Percentiles rank a stretch among this genome's conserved stretches.
These are phyloP conservation scores for Poecile montanus DNA, from an alignment of 2,797 vertebrate species.

Conservation along the genomic window DNA sequence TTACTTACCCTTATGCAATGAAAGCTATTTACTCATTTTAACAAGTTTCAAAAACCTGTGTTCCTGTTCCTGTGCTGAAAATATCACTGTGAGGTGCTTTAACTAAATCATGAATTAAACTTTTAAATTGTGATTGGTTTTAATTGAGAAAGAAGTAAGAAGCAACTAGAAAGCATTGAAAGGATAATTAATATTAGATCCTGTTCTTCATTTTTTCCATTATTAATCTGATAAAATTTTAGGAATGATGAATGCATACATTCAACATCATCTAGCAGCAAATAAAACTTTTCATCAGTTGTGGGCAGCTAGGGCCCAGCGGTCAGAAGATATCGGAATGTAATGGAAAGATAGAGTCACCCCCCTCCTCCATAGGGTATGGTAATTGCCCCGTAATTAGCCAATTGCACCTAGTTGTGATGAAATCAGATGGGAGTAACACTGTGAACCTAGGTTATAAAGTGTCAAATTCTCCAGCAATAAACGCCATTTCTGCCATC, in stretches of 20 bases:
- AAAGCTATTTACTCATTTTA: not conserved
- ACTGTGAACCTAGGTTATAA: no score
- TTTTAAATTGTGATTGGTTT: not conserved
- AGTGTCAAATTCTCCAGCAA: no score
- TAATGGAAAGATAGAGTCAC: no score
- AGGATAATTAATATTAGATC: not conserved
- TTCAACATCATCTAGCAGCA: not conserved
- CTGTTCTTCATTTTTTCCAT: not conserved
- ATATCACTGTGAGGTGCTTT: not conserved
- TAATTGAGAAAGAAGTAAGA: constrained; percentile 23
- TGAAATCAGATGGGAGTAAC: no score
- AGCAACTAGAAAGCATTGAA: not conserved
- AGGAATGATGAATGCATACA: not conserved
- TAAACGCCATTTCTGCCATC: no score
- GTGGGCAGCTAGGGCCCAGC: no score
- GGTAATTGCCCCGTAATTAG: no score
- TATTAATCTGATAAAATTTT: not conserved
- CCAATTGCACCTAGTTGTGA: no score
- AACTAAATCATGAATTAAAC: not conserved
- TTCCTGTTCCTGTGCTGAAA: not conserved
- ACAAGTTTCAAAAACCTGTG: not conserved
- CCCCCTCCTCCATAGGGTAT: no score
- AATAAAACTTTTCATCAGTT: not conserved
- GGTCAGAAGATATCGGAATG: no score
- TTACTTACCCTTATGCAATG: not conserved